Base-by-base conservation (phyloP, 2,888 invertebrate genomes). In the Caenorhabditis sulstoni region DNA sequence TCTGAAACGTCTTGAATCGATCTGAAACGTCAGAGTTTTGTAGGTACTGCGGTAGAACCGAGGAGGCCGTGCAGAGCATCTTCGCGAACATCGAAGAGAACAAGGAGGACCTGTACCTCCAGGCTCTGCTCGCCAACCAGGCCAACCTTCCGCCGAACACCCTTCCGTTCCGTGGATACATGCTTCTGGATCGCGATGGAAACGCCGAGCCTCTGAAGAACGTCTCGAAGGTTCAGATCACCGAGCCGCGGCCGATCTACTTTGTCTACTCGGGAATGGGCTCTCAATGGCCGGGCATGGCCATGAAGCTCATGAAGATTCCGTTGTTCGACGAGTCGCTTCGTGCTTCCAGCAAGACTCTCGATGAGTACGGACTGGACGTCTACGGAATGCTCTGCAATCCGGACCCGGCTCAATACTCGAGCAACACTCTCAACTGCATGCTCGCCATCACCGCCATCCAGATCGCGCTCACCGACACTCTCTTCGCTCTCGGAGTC, bases 221-320 rank as follows among this genome's bases (percentile, higher is more conserved):
- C 52, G 81, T 90, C 59, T 84, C 88, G 70, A 90, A 89, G 78
- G 79, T 81, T 23, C 78, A 87, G 45, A 87, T 89, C 79, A 89
- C 88, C 22, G 89, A 89, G 58, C 81, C 83, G 23, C 83, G 90
- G 50, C 90, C 97, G 0, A 92, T 97, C 67, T 98, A 97, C 95
- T 98, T 94, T 91, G 93, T 98, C 81, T 98, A 96, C 92, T 94
- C 96, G 53, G 99, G 99, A 76, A 98, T 99, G 98, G 98, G 98
- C 14, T 94, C 95, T 49, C 98, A 98, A 92, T 98, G 97, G 97
- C 93, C 95, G 57, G 96, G 95, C 87, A 98, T 98, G 97, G 97
- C 94, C 14, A 94, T 94, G 90, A 93, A 94, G 75, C 93, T 99
- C 84, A 94, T 97, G 94, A 49, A 59, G 80, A 92, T 98, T 81